These are phyloP conservation scores for Cebus imitator DNA, from an alignment of 2,113 vertebrate species.

Conservation along the genomic window DNA sequence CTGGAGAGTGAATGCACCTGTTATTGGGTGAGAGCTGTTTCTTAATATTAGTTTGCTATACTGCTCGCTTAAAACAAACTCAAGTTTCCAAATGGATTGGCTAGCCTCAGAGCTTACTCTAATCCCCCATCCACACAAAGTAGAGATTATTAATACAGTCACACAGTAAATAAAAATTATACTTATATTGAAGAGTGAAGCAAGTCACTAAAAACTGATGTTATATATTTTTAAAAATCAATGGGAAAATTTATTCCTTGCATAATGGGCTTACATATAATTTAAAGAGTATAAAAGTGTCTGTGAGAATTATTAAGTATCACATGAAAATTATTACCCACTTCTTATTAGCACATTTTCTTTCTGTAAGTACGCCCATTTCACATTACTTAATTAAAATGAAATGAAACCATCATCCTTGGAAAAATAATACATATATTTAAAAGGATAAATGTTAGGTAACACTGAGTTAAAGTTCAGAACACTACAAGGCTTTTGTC, in stretches of 20 bases:
- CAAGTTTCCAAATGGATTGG: not conserved
- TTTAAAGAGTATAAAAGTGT: slow-evolving; percentile 36
- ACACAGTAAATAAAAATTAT: slow-evolving; percentile 15
- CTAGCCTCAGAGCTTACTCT: not conserved
- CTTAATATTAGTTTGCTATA: not conserved
- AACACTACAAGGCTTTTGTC: not conserved
- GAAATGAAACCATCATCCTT: slow-evolving; percentile 6
- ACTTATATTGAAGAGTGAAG: slow-evolving; percentile 11
- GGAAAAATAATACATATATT: not conserved
- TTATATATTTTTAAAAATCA: slow-evolving; percentile 27
- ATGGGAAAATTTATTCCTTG: slow-evolving; percentile 63
- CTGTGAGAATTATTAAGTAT: slow-evolving; percentile 47
- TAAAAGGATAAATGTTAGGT: not conserved
- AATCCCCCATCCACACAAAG: not conserved
- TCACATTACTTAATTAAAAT: slow-evolving; percentile 43
- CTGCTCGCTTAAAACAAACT: not conserved
- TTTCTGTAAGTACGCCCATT: slow-evolving; percentile 47
- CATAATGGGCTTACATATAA: not conserved
- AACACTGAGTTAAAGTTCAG: not conserved
- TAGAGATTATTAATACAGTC: slow-evolving; percentile 14
- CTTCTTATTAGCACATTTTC: slow-evolving; percentile 43
- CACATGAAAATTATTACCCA: slow-evolving; percentile 56
- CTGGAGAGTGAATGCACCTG: not conserved
- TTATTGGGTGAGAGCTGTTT: not conserved
- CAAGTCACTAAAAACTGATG: not conserved